Evolutionary conservation across 2,888 invertebrate species (phyloP).

Genomic region (Xanthia togata): DNA sequence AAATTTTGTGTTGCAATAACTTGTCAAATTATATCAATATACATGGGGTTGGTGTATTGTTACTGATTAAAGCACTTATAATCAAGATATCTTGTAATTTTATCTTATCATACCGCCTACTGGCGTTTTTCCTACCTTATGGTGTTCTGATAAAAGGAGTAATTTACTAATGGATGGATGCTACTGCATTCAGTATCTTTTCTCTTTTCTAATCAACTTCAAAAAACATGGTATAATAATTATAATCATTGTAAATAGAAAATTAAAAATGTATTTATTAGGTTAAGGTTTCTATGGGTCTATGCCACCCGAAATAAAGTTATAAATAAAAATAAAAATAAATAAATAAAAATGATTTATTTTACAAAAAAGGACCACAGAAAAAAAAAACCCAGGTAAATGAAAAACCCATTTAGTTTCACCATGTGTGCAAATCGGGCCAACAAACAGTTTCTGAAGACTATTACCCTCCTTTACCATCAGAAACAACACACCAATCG

Average conservation of each 20-base stretch:
- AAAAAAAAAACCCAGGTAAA: not conserved
- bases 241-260: too few relatives aligned
- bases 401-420: not conserved
- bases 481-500: slow-evolving; percentile 67
- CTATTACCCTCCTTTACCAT: not conserved
- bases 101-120: slow-evolving; percentile 44
- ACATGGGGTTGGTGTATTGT: slow-evolving; percentile 50
- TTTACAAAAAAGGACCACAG: not conserved
- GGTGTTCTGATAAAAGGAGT: slow-evolving; percentile 40
- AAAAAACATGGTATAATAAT: too few relatives aligned
- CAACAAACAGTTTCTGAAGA: not conserved
- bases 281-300: too few relatives aligned
- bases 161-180: not conserved
- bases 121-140: slow-evolving; percentile 39
- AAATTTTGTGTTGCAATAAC: slow-evolving; percentile 45
- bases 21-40: slow-evolving; percentile 49
- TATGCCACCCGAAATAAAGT: too few relatives aligned
- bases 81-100: slow-evolving; percentile 35
- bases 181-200: slow-evolving; percentile 11
- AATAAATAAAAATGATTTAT: too few relatives aligned
- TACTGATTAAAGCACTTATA: slow-evolving; percentile 46
- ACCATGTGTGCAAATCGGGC: not conserved
- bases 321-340: too few relatives aligned
- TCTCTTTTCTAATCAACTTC: slow-evolving; percentile 5
- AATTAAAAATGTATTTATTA: too few relatives aligned